Evolutionary conservation across 2,888 invertebrate genomes (phyloP).

Genomic region (Blera fallax): DNA sequence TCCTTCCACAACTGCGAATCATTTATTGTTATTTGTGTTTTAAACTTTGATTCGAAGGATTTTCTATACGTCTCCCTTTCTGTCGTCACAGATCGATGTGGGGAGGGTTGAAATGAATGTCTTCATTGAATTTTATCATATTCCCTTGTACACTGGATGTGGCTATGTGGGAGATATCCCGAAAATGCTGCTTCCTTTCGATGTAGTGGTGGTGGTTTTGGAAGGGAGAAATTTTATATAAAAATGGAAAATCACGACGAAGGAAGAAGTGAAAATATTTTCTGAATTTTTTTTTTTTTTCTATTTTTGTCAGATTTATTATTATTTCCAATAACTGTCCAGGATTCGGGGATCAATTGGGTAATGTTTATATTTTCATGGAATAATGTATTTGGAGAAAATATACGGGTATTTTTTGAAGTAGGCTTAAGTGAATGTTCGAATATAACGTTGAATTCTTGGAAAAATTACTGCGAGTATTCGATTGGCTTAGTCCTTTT

Average conservation of each 20-base stretch:
- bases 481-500: not conserved
- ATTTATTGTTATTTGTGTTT: conserved; percentile 68
- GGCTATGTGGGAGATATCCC: not conserved
- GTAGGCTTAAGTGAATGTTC: not conserved
- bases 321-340: conserved; percentile 47
- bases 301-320: conserved; percentile 32
- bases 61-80: not conserved
- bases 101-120: not conserved
- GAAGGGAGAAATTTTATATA: too few species aligned
- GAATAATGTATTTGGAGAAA: not conserved
- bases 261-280: not conserved
- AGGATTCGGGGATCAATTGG: conserved; percentile 25
- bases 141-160: not conserved
- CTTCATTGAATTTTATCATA: not conserved
- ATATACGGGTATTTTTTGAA: not conserved
- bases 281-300: conserved; percentile 2
- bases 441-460: too few species aligned
- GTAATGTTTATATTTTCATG: not conserved
- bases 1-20: not conserved
- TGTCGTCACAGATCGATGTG: not conserved
- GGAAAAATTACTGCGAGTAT: not conserved
- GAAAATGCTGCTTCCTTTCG: not conserved
- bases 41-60: conserved; percentile 46
- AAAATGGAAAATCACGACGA: conserved; percentile 40
- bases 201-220: too few species aligned